Evolutionary conservation across 2,113 vertebrate species (phyloP).

Genomic region (Saguinus imperator): DNA sequence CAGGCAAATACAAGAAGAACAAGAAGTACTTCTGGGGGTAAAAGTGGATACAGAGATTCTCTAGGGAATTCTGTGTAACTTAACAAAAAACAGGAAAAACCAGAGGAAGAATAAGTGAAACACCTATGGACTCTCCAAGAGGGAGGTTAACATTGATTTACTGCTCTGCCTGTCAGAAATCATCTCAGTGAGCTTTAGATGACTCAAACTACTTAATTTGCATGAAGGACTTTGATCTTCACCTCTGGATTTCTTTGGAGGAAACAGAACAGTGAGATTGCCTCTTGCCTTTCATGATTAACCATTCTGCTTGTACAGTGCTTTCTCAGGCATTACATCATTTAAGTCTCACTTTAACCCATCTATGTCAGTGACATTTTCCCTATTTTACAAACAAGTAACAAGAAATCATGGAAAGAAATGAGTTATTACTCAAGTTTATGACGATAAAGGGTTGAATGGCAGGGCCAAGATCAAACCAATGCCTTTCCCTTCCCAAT

Average conservation of each 20-base stretch:
- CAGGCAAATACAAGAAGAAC: not conserved
- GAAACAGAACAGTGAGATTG: not conserved
- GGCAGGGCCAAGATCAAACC: slow-evolving; percentile 3
- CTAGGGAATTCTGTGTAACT: not conserved
- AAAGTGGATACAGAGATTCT: not conserved
- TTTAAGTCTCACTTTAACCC: slow-evolving; percentile 11
- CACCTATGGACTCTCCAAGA: not conserved
- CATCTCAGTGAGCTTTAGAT: not conserved
- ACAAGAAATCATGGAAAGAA: slow-evolving; percentile 18
- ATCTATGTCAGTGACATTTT: slow-evolving; percentile 46
- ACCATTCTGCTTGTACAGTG: not conserved
- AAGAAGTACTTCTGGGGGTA: not conserved
- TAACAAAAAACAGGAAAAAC: slow-evolving; percentile 44
- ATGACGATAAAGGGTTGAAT: slow-evolving; percentile 7
- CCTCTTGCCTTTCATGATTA: slow-evolving; percentile 12
- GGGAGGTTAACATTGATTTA: not conserved
- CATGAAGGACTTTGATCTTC: slow-evolving; percentile 9
- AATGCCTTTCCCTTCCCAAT: not conserved
- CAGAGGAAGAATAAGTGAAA: slow-evolving; percentile 1
- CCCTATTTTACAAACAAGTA: slow-evolving; percentile 56
- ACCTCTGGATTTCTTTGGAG: not conserved
- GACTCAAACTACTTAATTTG: slow-evolving; percentile 29
- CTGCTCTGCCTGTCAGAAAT: slow-evolving; percentile 39
- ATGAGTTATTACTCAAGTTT: slow-evolving; percentile 20
- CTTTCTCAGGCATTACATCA: slow-evolving; percentile 10